phyloP scores from a whole-genome alignment of 2,113 vertebrate species.

The Oreocharis arfaki region DNA sequence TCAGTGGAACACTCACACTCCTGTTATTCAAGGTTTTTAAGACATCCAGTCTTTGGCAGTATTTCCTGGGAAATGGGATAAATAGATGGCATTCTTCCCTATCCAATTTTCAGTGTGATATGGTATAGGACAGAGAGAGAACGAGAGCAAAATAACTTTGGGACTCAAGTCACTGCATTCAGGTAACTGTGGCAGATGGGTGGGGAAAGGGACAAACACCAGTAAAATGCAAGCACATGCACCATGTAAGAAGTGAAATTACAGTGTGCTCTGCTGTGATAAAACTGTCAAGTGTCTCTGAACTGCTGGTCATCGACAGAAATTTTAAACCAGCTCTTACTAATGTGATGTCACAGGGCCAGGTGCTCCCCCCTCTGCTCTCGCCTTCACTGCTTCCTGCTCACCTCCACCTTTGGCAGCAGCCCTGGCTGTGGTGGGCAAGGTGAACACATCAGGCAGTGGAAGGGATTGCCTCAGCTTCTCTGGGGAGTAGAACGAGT shows the following conservation, averaged over 20 bases:
- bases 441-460: background rate
- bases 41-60: background rate
- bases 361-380: background rate
- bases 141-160: background rate
- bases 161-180: background rate
- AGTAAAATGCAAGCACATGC: background rate
- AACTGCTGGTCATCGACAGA: background rate
- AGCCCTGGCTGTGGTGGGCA: background rate
- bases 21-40: background rate
- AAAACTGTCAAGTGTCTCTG: background rate
- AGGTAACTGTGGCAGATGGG: background rate
- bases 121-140: background rate
- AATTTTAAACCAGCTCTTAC: background rate
- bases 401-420: background rate
- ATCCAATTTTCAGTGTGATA: background rate
- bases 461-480: background rate
- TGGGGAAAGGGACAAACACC: background rate
- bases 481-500: fast-evolving
- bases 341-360: background rate
- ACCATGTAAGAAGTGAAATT: background rate
- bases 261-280: background rate
- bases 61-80: background rate
- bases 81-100: background rate
- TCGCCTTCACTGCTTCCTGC: background rate
- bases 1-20: background rate